Evolutionary conservation across 35 echinoderm and acorn worm genomes (phyloP), one percentile per base, ranked within the genome.

Genomic region (Patiria miniata): DNA sequence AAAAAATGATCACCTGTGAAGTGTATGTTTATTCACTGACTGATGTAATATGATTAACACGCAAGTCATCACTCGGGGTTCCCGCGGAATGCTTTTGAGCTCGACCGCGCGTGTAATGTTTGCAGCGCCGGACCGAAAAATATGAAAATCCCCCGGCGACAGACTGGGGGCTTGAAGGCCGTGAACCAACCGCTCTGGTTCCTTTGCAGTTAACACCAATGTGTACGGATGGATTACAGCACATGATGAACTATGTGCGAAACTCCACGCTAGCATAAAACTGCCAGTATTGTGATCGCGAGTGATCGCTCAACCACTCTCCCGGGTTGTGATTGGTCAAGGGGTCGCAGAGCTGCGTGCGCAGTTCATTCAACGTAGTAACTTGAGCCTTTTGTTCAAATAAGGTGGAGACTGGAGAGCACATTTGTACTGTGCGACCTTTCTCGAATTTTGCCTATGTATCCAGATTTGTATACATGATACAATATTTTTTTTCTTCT

Each of bases 211-310:
- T 47, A 47, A 47, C 42, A 47, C 4, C 42, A 12, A 4, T 47
- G 42, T 47, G 42, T 47, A 47, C 65, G 65, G 65, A 73, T 73
- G 65, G 65, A 36, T 73, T 73, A 73, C 65, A 73, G 65, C 21
- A 60, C 28, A 73, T 32, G 65, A 73, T 34, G 29, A 73, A 73
- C 65, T 73, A 73, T 34, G 65, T 73, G 65, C 34, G 26, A 23
- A 73, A 34, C 4, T 12, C 12, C 42, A 6, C 42, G 4, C 42
- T 6, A 47, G 4, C 12, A 12, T 12, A 47, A 47, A 47, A 47
- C 42, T 6, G 42, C 42, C 42, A 12, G 42, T 47, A 47, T 47
- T 47, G 42, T 47, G 42, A 47, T 47, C 42, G 4, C 4, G 4
- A 47, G 42, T 47, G 42, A 47, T 47, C 42, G 42, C 42, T 47